Base-by-base conservation (phyloP, 2,113 vertebrate genomes). In the Seriola quinqueradiata region DNA sequence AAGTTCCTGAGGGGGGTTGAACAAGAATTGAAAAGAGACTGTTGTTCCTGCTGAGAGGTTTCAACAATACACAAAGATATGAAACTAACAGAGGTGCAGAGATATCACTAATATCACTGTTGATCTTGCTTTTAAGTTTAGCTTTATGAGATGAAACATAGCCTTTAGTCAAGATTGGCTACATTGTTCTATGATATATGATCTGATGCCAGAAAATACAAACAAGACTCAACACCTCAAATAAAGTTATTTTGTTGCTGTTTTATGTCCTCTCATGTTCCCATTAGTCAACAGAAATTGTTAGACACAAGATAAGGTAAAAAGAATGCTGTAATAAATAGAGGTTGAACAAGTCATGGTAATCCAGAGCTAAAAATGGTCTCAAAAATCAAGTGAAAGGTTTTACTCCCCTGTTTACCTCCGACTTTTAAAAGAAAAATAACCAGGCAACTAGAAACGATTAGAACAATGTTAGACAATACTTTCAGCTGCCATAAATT, bases 21-120 rank as follows among this genome's bases (percentile, higher is more conserved):
- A 13, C 10, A 14, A 19, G 54, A 72, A n/a, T 14, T 78, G 34
- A 75, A 68, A 76, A 55, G 12, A 40, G 14, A 23, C 54, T 21
- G n/a, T 42, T 81, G 82, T 87, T 81, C 66, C 75, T 34, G 23
- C 25, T 63, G n/a, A 59, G 19, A 77, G 72, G 44, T 70, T 75
- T 75, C 38, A 68, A 67, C 48, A 57, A 32, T n/a, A 64, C 48
- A 70, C 13, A 71, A 65, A 57, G 48, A 82, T 34, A 2, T 70
- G 46, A 67, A 76, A 75, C 66, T 7, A 25, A 46, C 58, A 70
- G 3, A 75, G 54, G 25, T 5, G 32, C 28, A 38, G 17, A n/a
- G 8, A 17, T 25, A 23, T 63, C 44, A 50, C n/a, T 11, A 19
- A 8, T 28, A 25, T 28, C 46, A 28, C 5, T 44, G 58, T 42